Percentiles rank a stretch among this genome's conserved stretches.
Evolutionary conservation across 2,888 invertebrate species (phyloP).

Genomic region (Neoascia interrupta): DNA sequence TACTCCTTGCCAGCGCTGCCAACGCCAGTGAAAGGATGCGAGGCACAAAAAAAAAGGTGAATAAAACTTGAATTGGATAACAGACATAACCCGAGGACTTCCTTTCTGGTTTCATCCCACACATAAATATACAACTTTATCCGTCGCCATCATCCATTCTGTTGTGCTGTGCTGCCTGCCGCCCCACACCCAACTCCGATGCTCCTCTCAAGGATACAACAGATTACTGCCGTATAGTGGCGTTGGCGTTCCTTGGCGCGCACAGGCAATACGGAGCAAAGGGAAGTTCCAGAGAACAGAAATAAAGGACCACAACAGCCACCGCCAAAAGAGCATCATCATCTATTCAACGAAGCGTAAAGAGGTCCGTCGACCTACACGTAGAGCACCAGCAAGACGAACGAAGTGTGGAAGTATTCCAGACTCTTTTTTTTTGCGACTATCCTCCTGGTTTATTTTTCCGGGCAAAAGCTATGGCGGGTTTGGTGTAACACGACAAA

Average conservation of each 20-base stretch:
- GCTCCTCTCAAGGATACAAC: constrained; percentile 58
- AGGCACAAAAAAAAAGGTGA: constrained; percentile 34
- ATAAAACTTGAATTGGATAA: constrained; percentile 70
- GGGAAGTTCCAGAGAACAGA: constrained; percentile 42
- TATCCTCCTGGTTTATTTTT: neutral
- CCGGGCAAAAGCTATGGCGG: no score
- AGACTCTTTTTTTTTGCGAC: constrained; percentile 4
- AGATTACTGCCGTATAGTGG: constrained; percentile 61
- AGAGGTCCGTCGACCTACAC: constrained; percentile 68
- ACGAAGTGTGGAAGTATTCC: constrained; percentile 8
- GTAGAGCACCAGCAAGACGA: constrained; percentile 14
- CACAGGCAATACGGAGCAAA: neutral
- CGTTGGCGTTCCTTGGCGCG: neutral
- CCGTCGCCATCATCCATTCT: constrained; percentile 67
- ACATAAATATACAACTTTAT: constrained; percentile 67
- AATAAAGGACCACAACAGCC: constrained; percentile 68
- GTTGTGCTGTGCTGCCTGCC: neutral
- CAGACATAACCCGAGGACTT: constrained; percentile 70
- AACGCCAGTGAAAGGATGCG: neutral
- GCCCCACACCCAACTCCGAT: neutral
- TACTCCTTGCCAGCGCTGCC: constrained; percentile 2
- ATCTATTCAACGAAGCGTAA: constrained; percentile 66
- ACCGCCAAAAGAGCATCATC: constrained; percentile 69
- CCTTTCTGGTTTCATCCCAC: constrained; percentile 67
- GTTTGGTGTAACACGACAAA: constrained; percentile 45